Percentiles rank a stretch among this genome's conserved stretches.
phyloP scores from a whole-genome alignment of 2,113 vertebrate genomes.

The Tursiops truncatus region DNA sequence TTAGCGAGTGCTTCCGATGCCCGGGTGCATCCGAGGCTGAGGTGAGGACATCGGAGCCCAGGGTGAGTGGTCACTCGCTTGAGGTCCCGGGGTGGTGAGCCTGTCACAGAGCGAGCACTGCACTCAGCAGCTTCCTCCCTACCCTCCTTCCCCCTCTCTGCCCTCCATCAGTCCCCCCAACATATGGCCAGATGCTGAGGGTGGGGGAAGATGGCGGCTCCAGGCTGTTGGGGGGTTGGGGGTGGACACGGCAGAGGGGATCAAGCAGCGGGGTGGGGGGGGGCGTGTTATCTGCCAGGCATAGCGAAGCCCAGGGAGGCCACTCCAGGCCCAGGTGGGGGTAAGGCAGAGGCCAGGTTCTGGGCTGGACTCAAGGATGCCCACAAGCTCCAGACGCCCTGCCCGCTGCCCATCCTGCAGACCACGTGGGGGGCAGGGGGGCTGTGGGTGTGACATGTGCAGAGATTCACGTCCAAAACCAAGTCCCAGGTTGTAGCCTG shows the following conservation, averaged over 20 bases:
- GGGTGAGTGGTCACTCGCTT: neutral
- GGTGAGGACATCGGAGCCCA: neutral
- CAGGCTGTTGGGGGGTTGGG: rapidly evolving
- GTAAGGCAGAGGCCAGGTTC: no score
- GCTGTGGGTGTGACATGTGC: rapidly evolving
- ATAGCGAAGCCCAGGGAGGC: rapidly evolving
- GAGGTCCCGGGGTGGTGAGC: no score
- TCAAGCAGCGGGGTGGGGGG: rapidly evolving
- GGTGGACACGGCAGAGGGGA: neutral
- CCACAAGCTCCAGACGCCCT: rapidly evolving
- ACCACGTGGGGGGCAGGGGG: neutral
- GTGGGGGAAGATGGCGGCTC: neutral
- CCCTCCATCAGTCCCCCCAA: neutral
- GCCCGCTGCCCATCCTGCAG: neutral
- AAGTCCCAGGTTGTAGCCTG: neutral
- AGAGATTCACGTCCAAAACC: neutral
- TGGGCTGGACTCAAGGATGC: no score
- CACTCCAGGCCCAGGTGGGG: neutral
- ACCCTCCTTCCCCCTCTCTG: no score
- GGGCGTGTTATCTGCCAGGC: neutral
- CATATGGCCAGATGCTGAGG: rapidly evolving
- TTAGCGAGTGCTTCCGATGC: neutral
- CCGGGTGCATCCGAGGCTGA: rapidly evolving
- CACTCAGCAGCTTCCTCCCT: neutral
- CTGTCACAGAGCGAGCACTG: rapidly evolving